These are phyloP conservation scores for Barypeithes pellucidus DNA, from an alignment of 2,888 invertebrate genomes.

Conservation along the genomic window DNA sequence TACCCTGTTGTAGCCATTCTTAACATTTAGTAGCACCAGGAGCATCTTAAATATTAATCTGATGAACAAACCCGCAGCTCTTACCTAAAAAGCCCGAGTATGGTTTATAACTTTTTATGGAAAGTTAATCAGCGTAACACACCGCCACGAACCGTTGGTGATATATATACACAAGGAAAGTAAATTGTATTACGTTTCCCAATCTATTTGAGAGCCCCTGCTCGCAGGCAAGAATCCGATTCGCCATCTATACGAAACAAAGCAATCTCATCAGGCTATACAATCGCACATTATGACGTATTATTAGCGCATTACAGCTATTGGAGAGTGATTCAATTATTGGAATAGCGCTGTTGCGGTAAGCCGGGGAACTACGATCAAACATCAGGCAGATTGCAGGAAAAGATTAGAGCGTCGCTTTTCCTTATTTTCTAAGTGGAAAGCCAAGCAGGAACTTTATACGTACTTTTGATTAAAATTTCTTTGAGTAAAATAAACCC, in stretches of 20 bases:
- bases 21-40: not conserved
- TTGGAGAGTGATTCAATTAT: constrained; percentile 73
- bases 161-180: constrained; percentile 57
- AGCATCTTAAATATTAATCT: constrained; percentile 15
- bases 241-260: constrained; percentile 67
- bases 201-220: constrained; percentile 64
- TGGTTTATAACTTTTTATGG: constrained; percentile 51
- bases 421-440: constrained; percentile 51
- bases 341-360: constrained; percentile 70
- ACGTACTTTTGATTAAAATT: constrained; percentile 46
- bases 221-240: constrained; percentile 62
- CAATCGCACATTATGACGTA: constrained; percentile 72
- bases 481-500: constrained; percentile 25
- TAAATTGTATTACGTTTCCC: constrained; percentile 69
- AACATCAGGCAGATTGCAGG: constrained; percentile 62
- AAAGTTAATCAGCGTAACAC: constrained; percentile 56
- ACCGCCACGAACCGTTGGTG: constrained; percentile 49
- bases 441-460: constrained; percentile 38
- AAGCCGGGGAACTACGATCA: constrained; percentile 58
- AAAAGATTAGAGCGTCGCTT: constrained; percentile 49
- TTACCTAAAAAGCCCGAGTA: constrained; percentile 39
- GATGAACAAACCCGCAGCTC: constrained; percentile 7
- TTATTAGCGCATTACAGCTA: constrained; percentile 73
- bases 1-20: no score
- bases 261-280: constrained; percentile 72